Conservation (phyloP, 2,797 vertebrate genomes). For the Sebastes wilsoni region DNA sequence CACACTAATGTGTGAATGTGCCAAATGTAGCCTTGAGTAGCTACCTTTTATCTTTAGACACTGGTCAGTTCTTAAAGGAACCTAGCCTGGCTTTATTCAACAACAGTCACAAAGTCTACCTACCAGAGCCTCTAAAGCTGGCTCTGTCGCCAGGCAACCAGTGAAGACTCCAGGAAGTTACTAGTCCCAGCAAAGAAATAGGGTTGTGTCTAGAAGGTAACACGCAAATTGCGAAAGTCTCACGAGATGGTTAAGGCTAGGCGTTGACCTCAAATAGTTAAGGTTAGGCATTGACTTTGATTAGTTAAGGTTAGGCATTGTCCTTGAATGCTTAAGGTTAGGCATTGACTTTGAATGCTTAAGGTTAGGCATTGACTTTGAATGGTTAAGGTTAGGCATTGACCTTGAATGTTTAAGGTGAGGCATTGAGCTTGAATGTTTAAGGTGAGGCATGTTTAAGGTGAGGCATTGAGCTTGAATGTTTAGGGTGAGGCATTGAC, state of each 20-base stretch:
- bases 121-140: too few species aligned
- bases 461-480: rapidly evolving
- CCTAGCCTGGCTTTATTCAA: neutral
- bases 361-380: rapidly evolving
- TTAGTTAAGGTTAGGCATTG: too few species aligned
- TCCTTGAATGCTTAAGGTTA: too few species aligned
- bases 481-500: too few species aligned
- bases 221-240: too few species aligned
- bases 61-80: neutral
- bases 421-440: rapidly evolving
- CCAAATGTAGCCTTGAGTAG: neutral
- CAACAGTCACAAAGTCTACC: neutral
- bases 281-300: rapidly evolving
- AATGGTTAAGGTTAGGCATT: rapidly evolving
- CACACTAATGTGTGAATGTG: neutral
- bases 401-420: rapidly evolving
- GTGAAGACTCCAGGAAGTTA: neutral
- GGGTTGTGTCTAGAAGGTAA: too few species aligned
- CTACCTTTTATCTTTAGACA: neutral
- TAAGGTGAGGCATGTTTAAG: too few species aligned
- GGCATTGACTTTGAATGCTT: rapidly evolving
- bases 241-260: too few species aligned
- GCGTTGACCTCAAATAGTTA: too few species aligned
- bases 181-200: neutral
- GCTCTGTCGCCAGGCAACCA: neutral